Percentiles rank a stretch among this genome's conserved stretches.
phyloP scores from a whole-genome alignment of 2,888 invertebrate species.

The Dasypogon diadema region DNA sequence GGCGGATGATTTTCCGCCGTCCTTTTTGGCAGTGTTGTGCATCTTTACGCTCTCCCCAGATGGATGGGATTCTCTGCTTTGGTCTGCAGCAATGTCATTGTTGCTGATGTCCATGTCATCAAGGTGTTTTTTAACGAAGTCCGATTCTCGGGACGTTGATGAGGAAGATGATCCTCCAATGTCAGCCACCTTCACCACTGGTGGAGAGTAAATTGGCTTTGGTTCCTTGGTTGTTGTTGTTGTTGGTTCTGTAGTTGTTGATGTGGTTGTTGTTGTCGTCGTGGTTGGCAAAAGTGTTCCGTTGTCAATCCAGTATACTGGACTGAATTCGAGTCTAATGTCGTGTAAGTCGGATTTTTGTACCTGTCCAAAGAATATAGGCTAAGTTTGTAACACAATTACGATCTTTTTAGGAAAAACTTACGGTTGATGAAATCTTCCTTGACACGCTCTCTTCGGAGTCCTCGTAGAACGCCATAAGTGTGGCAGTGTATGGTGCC shows the following conservation, averaged over 20 bases:
- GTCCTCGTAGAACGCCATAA: conserved; percentile 73
- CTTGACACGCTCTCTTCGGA: conserved; percentile 65
- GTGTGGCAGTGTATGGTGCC: conserved; percentile 79
- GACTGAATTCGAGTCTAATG: conserved; percentile 79
- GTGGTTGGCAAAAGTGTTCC: conserved; percentile 83
- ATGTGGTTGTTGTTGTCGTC: conserved; percentile 74
- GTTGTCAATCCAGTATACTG: conserved; percentile 81
- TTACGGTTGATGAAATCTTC: conserved; percentile 65
- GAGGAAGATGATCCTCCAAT: conserved; percentile 19
- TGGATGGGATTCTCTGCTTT: conserved; percentile 39
- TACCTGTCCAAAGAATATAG: conserved; percentile 61
- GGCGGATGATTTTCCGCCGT: conserved; percentile 1
- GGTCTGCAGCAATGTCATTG: conserved; percentile 48
- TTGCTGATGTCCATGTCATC: conserved; percentile 43
- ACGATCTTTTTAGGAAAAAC: too few relatives aligned
- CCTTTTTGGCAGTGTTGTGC: conserved; percentile 31
- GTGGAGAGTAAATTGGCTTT: conserved; percentile 68
- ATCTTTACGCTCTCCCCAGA: conserved; percentile 38
- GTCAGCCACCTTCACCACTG: conserved; percentile 61
- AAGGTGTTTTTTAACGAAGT: conserved; percentile 11
- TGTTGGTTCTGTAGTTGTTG: conserved; percentile 71
- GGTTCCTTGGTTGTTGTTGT: conserved; percentile 71
- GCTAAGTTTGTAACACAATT: too few relatives aligned
- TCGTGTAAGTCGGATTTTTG: conserved; percentile 76
- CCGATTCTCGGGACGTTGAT: conserved; percentile 9